phyloP scores from a whole-genome alignment of 2,888 invertebrate species.

The Polietes domitor region DNA sequence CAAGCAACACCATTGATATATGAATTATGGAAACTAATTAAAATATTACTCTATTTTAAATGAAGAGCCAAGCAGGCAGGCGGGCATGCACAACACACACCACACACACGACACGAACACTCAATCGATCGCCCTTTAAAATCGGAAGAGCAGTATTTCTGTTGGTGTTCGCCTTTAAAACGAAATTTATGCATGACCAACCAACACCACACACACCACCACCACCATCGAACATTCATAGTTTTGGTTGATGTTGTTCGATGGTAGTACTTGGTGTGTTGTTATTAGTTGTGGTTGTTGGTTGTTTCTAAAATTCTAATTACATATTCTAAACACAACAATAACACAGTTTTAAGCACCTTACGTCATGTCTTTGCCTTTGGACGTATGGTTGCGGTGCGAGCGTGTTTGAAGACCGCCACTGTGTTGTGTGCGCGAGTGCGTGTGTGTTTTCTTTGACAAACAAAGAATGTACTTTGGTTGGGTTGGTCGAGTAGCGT shows the following conservation, averaged over 20 bases:
- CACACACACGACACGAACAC: neutral
- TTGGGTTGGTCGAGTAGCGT: no score
- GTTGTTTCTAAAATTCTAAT: constrained; percentile 41
- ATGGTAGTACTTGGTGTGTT: constrained; percentile 35
- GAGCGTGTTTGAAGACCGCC: neutral
- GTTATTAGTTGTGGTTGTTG: constrained; percentile 7
- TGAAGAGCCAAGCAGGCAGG: neutral
- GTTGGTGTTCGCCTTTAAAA: neutral
- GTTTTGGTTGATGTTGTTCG: constrained; percentile 43
- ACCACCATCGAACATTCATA: constrained; percentile 8
- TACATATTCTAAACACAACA: constrained; percentile 62
- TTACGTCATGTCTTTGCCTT: constrained; percentile 56
- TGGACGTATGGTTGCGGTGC: neutral
- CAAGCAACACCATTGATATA: neutral
- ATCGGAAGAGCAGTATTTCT: neutral
- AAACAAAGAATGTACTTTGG: no score
- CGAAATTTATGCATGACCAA: constrained; percentile 16
- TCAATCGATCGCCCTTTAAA: neutral
- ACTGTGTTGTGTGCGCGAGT: no score
- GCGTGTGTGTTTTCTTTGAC: no score
- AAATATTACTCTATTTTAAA: constrained; percentile 36
- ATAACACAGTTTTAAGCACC: constrained; percentile 65
- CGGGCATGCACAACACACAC: neutral
- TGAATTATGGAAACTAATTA: constrained; percentile 33
- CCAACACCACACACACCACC: constrained; percentile 49